phyloP scores from a whole-genome alignment of 1,140 invertebrate genomes.

The Anagrus nilaparvatae region DNA sequence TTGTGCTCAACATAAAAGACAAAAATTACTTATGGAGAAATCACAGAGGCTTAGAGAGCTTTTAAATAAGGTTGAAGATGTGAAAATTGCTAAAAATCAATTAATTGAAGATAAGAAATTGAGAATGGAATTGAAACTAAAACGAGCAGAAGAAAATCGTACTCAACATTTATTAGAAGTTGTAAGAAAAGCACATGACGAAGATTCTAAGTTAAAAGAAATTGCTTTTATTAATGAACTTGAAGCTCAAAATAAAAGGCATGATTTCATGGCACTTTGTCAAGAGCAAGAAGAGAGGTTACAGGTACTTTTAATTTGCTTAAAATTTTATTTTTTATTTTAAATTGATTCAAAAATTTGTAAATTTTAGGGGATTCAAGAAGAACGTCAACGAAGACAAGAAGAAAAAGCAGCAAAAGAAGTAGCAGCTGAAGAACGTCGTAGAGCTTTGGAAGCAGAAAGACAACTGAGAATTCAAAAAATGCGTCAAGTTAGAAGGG shows the following conservation, averaged over 20 bases:
- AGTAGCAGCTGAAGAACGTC: conserved; percentile 82
- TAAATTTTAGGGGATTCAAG: conserved; percentile 42
- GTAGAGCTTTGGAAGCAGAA: conserved; percentile 76
- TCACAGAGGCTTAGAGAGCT: conserved; percentile 76
- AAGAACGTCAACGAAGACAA: conserved; percentile 59
- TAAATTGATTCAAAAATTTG: conserved; percentile 1
- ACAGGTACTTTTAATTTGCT: conserved; percentile 41
- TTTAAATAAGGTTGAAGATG: conserved; percentile 82
- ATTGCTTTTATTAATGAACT: conserved; percentile 96
- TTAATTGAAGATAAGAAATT: conserved; percentile 73
- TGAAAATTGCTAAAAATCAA: conserved; percentile 74
- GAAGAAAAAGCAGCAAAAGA: conserved; percentile 92
- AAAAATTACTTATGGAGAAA: conserved; percentile 73
- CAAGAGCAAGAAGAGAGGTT: conserved; percentile 76
- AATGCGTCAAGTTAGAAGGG: conserved; percentile 73
- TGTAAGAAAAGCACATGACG: conserved; percentile 90
- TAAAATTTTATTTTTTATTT: neutral
- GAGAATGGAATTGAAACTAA: conserved; percentile 77
- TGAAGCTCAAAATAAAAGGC: conserved; percentile 87
- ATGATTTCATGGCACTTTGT: conserved; percentile 76
- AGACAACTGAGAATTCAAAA: conserved; percentile 63
- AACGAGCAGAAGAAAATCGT: conserved; percentile 85
- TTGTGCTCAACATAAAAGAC: conserved; percentile 66
- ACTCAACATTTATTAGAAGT: conserved; percentile 70
- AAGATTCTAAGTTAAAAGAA: conserved; percentile 93